phyloP scores from a whole-genome alignment of 2,113 vertebrate species.

The Chunga burmeisteri region DNA sequence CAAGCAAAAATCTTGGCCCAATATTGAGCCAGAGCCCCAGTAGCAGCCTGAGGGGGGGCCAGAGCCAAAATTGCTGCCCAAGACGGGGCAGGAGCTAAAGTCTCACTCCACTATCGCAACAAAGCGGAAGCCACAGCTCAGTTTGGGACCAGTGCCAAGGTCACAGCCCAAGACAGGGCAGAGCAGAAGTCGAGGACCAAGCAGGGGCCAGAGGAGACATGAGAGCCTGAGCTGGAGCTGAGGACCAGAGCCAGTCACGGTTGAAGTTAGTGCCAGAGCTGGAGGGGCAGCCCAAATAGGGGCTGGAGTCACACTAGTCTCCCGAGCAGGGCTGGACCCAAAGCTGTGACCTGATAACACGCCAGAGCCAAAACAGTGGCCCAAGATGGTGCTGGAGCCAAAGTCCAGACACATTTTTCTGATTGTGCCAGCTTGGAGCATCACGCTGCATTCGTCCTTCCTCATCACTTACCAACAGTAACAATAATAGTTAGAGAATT shows the following conservation, averaged over 20 bases:
- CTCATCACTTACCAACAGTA: background rate
- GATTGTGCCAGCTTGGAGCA: slow-evolving; percentile 10
- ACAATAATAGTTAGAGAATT: slow-evolving; percentile 40
- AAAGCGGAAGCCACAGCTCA: background rate
- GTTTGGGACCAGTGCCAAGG: background rate
- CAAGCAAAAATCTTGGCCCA: background rate
- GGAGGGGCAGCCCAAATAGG: background rate
- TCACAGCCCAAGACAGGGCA: background rate
- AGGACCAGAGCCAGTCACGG: background rate
- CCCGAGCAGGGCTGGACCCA: background rate
- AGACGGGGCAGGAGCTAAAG: background rate
- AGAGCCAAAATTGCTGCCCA: background rate
- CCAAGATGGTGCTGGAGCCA: background rate
- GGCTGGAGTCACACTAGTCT: background rate
- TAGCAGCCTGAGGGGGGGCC: background rate
- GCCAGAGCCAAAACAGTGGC: background rate
- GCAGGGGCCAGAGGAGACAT: background rate
- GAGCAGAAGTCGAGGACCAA: background rate
- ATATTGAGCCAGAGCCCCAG: background rate
- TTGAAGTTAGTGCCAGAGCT: background rate
- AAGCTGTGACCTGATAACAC: background rate
- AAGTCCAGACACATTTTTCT: background rate
- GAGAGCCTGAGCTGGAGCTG: background rate
- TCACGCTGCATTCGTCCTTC: background rate
- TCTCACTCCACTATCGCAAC: background rate